Evolutionary conservation across 2,797 vertebrate genomes (phyloP).

Genomic region (Phataginus tricuspis): DNA sequence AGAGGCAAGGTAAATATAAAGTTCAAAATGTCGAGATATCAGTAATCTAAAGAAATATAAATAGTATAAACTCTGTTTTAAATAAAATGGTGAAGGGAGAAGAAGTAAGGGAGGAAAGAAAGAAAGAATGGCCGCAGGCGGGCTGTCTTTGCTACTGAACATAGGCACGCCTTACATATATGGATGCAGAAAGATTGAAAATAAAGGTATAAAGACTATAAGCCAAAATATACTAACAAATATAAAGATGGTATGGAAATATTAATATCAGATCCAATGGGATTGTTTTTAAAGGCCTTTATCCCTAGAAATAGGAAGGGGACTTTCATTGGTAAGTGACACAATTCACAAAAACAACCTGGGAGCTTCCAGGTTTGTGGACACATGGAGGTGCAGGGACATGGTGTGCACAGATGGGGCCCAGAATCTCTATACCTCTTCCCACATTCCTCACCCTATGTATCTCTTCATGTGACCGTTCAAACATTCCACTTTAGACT

Average conservation of each 20-base stretch:
- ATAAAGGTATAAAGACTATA: background rate
- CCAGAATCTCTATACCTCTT: accelerated
- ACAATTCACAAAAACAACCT: background rate
- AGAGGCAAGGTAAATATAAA: background rate
- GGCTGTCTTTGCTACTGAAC: background rate
- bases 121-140: background rate
- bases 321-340: background rate
- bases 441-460: accelerated
- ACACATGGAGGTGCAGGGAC: background rate
- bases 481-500: background rate
- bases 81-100: background rate
- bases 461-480: background rate
- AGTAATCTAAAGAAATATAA: background rate
- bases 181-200: background rate
- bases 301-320: background rate
- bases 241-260: background rate
- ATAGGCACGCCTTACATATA: background rate
- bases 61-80: background rate
- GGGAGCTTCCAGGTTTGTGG: background rate
- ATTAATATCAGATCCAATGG: background rate
- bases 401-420: background rate
- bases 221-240: background rate
- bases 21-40: background rate
- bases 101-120: background rate
- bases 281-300: background rate